Evolutionary conservation across 2,113 vertebrate species (phyloP).

Genomic region (Australoheros scitulus): DNA sequence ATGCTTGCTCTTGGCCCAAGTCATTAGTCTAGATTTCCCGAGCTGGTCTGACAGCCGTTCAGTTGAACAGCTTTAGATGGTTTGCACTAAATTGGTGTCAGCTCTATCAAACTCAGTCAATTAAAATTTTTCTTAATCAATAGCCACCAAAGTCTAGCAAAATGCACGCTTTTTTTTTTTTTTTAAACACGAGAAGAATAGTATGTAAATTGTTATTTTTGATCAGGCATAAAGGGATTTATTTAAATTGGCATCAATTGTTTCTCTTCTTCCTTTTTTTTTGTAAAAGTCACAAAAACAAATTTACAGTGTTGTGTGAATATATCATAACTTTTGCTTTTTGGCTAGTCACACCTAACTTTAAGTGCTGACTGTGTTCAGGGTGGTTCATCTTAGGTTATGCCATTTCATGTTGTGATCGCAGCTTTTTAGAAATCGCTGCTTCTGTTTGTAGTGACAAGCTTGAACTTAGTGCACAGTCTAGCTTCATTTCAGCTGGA

Average conservation of each 20-base stretch:
- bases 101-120: background rate
- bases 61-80: background rate
- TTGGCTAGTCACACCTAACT: too few relatives aligned
- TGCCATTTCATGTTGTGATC: background rate
- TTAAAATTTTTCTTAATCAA: background rate
- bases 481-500: background rate
- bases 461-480: background rate
- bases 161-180: background rate
- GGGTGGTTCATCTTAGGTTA: background rate
- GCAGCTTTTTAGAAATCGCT: background rate
- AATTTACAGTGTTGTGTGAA: too few relatives aligned
- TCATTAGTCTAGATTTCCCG: background rate
- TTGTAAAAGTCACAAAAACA: too few relatives aligned
- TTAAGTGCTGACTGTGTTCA: background rate
- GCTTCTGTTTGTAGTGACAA: background rate
- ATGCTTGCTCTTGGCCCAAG: background rate
- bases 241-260: background rate
- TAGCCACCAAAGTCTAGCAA: background rate
- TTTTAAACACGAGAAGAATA: background rate
- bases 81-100: background rate
- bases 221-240: background rate
- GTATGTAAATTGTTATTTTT: too few relatives aligned
- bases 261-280: background rate
- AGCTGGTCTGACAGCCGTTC: background rate
- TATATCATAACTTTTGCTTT: too few relatives aligned